Evolutionary conservation across 2,113 vertebrate species (phyloP), one percentile per base, ranked within the genome.

Genomic region (Indicator indicator): DNA sequence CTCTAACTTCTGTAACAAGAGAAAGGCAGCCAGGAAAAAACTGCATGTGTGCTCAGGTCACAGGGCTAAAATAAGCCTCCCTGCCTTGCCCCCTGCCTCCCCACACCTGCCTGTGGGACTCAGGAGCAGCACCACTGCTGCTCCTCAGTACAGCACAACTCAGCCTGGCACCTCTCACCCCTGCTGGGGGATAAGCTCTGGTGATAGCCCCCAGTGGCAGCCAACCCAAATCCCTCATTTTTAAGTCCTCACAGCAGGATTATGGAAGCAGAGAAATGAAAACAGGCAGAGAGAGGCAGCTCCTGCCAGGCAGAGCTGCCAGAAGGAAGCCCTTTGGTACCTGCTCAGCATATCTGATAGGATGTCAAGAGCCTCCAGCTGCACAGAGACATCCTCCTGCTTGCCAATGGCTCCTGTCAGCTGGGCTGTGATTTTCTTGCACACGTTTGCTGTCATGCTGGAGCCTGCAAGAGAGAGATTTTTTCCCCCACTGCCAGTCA

Each of bases 331-430:
- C 59, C 64, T 33, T 42, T 28, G 48, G 58, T 96, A 99, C 99
- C 99, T 99, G 98, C 98, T 99, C 96, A 99, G 97, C 99, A 99
- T 99, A 95, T 99, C 99, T 3, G 98, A 99, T 93, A 99, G 98
- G 96, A 99, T 99, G 97, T 99, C 99, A 95, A 99, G 97, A n/a
- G 99, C 99, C 95, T 99, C 99, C 70, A 99, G 86, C 96, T 99
- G 99, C 55, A 99, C 97, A 0, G 99, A 98, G 55, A 99, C 98
- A 12, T 99, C 99, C 20, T 99, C 99, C 78, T 99, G 98, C 96
- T 99, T 99, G 71, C 98, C 98, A 80, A 99, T 97, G 38, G 99
- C 99, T 58, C 98, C 98, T 8, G 99, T 99, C 96, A 99, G 98
- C 97, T 99, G 99, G 32, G 98, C 98, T 3, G 99, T 99, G 93